Evolutionary conservation across 2,888 invertebrate species (phyloP), one percentile per base, ranked within the genome.

Genomic region (Chalcis sispes): DNA sequence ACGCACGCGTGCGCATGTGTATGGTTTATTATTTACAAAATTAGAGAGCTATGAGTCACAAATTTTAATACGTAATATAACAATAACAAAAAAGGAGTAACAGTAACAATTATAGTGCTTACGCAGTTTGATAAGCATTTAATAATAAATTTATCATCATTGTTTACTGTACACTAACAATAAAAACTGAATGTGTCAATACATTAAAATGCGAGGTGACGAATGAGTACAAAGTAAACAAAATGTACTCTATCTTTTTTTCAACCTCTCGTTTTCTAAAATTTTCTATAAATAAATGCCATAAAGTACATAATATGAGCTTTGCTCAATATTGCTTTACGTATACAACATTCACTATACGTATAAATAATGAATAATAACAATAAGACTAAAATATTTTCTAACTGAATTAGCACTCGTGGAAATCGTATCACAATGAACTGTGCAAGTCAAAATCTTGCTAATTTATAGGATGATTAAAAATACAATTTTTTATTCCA

Each of bases 31-130:
- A 79, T 79, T 61, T 79, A 80, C 80, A 81, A 75, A 76, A 77
- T 82, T 83, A 85, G 85, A 85, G 85, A 85, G 85, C 84, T 77
- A 79, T 73, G 59, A 79, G 77, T 81, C 80, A 80, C 76, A 72
- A 75, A 76, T 81, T 75, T 66, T 69, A 77, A 79, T 81, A 83
- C 77, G 79, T 50, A 32, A 64, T 83, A 84, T 81, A 84, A 80
- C 80, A 77, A 82, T 81, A 84, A 83, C 80, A 86, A 83, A 80
- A 82, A 83, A 83, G 82, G 77, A 82, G 81, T 79, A 80, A 79
- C 77, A 79, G 69, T 72, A 80, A 75, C 70, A 65, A 65, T 56
- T 18, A 65, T 58, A 36, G 20, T 20, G 8, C 23, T 36, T 7
- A 50, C 20, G 8, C 46, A 2, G 2, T 7, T 4, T 36, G 36